Evolutionary conservation across 2,888 invertebrate species (phyloP), one percentile per base, ranked within the genome.

Genomic region (Drosophila nigritarsus): DNA sequence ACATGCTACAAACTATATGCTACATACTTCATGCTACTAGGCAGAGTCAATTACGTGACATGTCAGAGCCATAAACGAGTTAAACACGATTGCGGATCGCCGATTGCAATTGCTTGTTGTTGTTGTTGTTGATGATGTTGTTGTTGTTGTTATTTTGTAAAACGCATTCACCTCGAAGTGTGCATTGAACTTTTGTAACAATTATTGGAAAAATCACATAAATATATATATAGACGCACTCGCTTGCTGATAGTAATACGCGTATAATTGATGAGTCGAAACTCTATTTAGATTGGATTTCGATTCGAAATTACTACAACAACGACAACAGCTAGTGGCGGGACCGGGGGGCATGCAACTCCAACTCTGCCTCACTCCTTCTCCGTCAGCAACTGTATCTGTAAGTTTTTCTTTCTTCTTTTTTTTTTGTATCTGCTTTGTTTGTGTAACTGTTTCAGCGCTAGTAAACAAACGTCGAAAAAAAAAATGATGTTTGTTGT

Each of bases 151-250:
- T 20, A 2, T 11, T 34, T 36, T 38, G 30, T 30, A n/a, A 56
- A 81, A 78, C 83, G 72, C 83, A 83, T 68, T 87, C 82, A 89
- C 89, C 89, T 83, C 84, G 87, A 85, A 82, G 84, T 85, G 89
- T 89, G 61, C 89, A 84, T 87, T 85, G 85, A 85, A 89, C 85
- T 89, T 63, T 87, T 80, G 79, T 82, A 69, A 73, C 76, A 64
- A 70, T 73, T 56, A 59, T 36, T 66, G 53, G 34, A 59, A 58
- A 29, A 29, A 29, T 29, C 29, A 29, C 30, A 54, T 5, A 69
- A 11, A 50, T 40, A 63, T 20, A 51, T 15, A 51, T 15, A 53
- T 27, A 30, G 18, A 48, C 20, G 49, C 45, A 59, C 9, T 27
- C 9, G 20, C 29, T 20, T 34, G 45, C 65, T 55, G 72, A 75